Evolutionary conservation across 2,797 vertebrate species (phyloP).

Genomic region (Lepus oiostolus): DNA sequence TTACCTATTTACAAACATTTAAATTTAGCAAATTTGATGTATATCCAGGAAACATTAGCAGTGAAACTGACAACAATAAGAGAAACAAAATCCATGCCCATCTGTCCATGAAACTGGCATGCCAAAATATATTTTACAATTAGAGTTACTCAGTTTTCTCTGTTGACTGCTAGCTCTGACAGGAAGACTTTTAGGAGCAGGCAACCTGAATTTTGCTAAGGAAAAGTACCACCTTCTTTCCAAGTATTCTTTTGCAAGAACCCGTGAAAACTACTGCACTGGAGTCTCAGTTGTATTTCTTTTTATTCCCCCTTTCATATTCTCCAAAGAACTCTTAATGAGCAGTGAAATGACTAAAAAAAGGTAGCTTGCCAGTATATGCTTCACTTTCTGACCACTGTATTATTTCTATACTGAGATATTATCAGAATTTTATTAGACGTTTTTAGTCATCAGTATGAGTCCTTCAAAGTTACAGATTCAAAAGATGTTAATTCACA

Average conservation of each 20-base stretch:
- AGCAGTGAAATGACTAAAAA: neutral
- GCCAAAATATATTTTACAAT: slow-evolving; percentile 1
- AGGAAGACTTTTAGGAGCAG: neutral
- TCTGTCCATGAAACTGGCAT: neutral
- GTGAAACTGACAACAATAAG: neutral
- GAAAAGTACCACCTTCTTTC: neutral
- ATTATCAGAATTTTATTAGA: slow-evolving; percentile 46
- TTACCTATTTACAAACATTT: neutral
- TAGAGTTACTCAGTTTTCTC: neutral
- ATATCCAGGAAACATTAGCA: slow-evolving; percentile 10
- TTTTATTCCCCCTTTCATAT: neutral
- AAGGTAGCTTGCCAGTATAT: neutral
- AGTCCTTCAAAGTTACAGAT: neutral
- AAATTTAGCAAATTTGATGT: slow-evolving; percentile 40
- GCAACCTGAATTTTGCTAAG: neutral
- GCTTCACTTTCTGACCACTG: neutral
- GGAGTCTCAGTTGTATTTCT: neutral
- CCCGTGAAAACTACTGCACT: neutral
- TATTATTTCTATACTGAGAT: neutral
- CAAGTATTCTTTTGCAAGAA: neutral
- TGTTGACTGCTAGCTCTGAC: neutral
- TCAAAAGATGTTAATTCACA: neutral
- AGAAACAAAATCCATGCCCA: neutral
- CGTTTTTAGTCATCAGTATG: neutral
- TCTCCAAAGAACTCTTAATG: neutral